Evolutionary conservation across 2,888 invertebrate species (phyloP), one percentile per base, ranked within the genome.

Genomic region (Pristionchus japonicus): DNA sequence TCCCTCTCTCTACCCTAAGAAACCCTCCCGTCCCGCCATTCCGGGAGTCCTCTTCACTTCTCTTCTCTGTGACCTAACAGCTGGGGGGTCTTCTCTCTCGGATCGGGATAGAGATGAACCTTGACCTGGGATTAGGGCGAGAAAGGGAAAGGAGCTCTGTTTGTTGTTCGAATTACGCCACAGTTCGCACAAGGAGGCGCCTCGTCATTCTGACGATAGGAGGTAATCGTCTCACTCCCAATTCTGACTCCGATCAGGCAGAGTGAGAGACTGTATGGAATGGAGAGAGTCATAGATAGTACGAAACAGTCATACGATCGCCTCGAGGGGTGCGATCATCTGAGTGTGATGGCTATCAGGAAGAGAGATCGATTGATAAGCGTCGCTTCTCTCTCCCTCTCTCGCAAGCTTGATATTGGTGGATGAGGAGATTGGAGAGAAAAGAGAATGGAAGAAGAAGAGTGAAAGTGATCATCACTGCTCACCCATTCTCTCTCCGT

Each of bases 301-400:
- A n/a, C n/a, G 64, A 67, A 23, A 57, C 17, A 23, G 57, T 67
- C 64, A 67, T 61, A 27, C 27, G 34, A 61, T 61, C 27, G 27
- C 20, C 57, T 23, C 23, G 20, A 61, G 34, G 31, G 34, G 6
- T 7, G 70, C 23, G 23, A 74, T 74, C 74, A 74, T 74, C 37
- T 74, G 74, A 70, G 11, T 17, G 9, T 6, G n/a, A 40, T 77
- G 43, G 15, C 37, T 70, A 77, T 77, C 77, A 47, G 57, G 31
- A 67, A 67, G 67, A 67, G n/a, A 40, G 43, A 77, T 77, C 77
- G 77, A 77, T 77, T 77, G 77, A 77, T 77, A 77, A 77, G 77
- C 47, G 37, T 23, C 31, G 61, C 61, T 27, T 27, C 9, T 34
- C 64, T 31, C 34, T 23, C 34, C 37, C 23, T n/a, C 37, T 37